phyloP scores from a whole-genome alignment of 2,113 vertebrate species.

The Apeltes quadracus region DNA sequence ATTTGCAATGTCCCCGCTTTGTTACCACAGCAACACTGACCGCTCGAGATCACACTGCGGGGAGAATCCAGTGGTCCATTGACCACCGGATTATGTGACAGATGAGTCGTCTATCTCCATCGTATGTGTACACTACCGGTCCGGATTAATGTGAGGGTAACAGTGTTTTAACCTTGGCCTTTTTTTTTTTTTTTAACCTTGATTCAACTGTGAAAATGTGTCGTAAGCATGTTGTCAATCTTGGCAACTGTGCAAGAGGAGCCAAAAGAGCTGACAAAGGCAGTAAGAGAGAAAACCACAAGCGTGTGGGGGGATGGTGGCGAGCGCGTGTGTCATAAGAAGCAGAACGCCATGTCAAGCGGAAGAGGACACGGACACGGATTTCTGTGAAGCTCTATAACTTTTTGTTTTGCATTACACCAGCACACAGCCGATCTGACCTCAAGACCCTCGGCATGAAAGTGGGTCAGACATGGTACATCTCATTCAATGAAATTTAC shows the following conservation, averaged over 20 bases:
- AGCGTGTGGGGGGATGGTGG: neutral
- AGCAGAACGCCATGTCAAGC: neutral
- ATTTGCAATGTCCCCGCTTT: constrained; percentile 7
- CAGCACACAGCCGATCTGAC: constrained; percentile 25
- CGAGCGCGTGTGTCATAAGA: neutral
- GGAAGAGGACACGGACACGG: neutral
- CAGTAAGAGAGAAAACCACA: constrained; percentile 11
- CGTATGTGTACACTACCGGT: neutral
- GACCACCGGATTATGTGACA: neutral
- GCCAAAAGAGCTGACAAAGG: constrained; percentile 18
- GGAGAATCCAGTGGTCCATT: neutral
- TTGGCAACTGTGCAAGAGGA: neutral
- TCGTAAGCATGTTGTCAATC: neutral
- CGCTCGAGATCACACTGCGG: neutral
- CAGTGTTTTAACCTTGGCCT: too few relatives aligned
- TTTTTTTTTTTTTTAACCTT: constrained; percentile 7
- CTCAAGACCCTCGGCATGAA: constrained; percentile 6
- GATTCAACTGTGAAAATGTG: constrained; percentile 10
- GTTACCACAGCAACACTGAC: constrained; percentile 58
- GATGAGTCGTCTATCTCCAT: neutral
- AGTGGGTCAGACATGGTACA: constrained; percentile 15
- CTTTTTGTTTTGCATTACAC: constrained; percentile 3
- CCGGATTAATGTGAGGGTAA: neutral
- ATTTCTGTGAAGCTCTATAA: constrained; percentile 17
- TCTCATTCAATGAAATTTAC: neutral